Evolutionary conservation across 92 coral and sea anemone species (phyloP), one percentile per base, ranked within the genome.

Genomic region (Porites divaricata): DNA sequence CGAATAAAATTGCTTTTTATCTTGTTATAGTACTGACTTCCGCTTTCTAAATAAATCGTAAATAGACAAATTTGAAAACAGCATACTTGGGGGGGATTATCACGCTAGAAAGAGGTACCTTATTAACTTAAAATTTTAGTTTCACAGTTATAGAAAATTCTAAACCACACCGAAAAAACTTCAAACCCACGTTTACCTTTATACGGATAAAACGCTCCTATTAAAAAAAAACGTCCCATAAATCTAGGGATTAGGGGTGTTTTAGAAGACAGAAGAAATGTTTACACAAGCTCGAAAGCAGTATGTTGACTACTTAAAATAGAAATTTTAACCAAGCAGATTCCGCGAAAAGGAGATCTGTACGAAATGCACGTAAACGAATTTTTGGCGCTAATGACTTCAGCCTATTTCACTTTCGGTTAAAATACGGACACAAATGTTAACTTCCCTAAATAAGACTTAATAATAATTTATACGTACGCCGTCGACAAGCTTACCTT

Each of bases 401-500:
- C 52, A 57, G 64, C 13, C 61, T 2, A 58, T 25, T 52, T 61
- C 56, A 35, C 45, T 35, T 35, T 35, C 45, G 45, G 35, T 26
- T 26, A 26, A 26, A 26, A 26, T 1, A 77, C 35, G 12, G 49
- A 48, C 57, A 62, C 49, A 10, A 6, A 77, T 2, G 11, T 63
- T 63, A 20, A 12, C 13, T 8, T 15, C n/a, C 6, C 22, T 23
- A 54, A 2, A 11, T 21, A 13, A 71, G 14, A 49, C 19, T 41
- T 45, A 72, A 6, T 25, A 6, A 52, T 0, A 25, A 35, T 25
- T 57, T 15, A 1, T 23, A 59, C 0, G 6, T 12, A 28, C 5
- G 19, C 9, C 28, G 8, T 6, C 4, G 2, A 14, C 14, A 21
- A 13, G 3, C 93, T 75, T 50, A 94, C 98, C 92, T 92, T 94